Conservation (phyloP, 2,888 invertebrate species). For the Notodonta ziczac region DNA sequence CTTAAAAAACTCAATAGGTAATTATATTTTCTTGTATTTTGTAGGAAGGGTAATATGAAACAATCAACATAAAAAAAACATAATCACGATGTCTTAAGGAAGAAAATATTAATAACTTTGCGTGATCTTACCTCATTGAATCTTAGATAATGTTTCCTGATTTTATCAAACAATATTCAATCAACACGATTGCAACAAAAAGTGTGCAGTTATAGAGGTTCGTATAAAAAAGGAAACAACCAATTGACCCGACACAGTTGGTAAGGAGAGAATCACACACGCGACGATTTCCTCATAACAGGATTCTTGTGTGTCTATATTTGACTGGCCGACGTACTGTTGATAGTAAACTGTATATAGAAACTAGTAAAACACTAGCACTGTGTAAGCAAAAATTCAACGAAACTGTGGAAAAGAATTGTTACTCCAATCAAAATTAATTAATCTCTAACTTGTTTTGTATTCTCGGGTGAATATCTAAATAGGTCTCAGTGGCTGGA, state of each 20-base stretch:
- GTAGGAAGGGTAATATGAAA: too few species aligned
- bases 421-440: too few species aligned
- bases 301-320: not conserved
- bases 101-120: not conserved
- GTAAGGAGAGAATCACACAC: conserved; percentile 12
- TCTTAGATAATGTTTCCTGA: not conserved
- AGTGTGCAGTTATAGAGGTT: conserved; percentile 16
- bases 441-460: too few species aligned
- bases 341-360: too few species aligned
- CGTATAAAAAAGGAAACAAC: conserved; percentile 28
- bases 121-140: not conserved
- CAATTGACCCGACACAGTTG: conserved; percentile 28
- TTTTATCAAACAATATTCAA: conserved; percentile 10
- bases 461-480: too few species aligned
- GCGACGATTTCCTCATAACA: conserved; percentile 13
- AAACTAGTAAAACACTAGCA: not conserved
- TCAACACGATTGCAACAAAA: conserved; percentile 6
- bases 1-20: too few species aligned
- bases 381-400: too few species aligned
- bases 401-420: too few species aligned
- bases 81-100: not conserved
- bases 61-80: too few species aligned
- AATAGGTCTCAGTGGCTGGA: too few species aligned
- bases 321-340: not conserved
- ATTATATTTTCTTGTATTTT: too few species aligned